Conservation (phyloP, 2,797 vertebrate genomes). For the Sebastes trivittatus region DNA sequence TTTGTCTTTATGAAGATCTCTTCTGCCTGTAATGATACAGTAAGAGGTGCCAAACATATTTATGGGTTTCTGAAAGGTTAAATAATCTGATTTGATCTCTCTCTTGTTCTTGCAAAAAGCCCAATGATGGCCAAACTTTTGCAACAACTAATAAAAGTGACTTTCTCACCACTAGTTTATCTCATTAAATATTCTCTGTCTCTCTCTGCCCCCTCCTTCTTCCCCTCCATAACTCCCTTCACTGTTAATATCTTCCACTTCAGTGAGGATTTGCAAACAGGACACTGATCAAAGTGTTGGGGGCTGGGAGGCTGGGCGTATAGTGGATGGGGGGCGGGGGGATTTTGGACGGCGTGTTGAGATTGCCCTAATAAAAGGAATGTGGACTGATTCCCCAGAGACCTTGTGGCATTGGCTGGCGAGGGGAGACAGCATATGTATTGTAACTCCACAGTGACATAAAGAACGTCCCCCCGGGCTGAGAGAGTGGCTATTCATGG, state of each 20-base stretch:
- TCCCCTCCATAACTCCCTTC: constrained; percentile 59
- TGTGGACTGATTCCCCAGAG: constrained; percentile 74
- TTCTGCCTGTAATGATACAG: not conserved
- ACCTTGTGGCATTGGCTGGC: constrained; percentile 58
- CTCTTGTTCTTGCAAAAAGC: not conserved
- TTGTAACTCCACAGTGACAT: constrained; percentile 21
- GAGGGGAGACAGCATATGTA: constrained; percentile 48
- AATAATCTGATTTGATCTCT: not conserved
- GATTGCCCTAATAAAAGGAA: constrained; percentile 73
- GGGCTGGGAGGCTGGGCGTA: constrained; percentile 34
- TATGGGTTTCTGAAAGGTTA: not conserved
- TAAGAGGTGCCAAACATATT: not conserved
- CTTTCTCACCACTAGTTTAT: not conserved
- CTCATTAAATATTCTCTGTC: constrained; percentile 4
- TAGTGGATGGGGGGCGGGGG: not conserved
- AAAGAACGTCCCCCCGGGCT: not conserved
- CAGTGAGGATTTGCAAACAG: constrained; percentile 79
- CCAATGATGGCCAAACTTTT: not conserved
- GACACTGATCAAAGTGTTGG: constrained; percentile 81
- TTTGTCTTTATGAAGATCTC: not conserved
- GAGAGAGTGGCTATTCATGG: constrained; percentile 15
- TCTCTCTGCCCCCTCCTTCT: constrained; percentile 10
- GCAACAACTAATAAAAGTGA: not conserved
- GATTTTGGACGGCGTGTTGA: constrained; percentile 19
- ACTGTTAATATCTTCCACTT: constrained; percentile 86